phyloP scores from a whole-genome alignment of 2,797 vertebrate species.

The Chloroceryle amazona region DNA sequence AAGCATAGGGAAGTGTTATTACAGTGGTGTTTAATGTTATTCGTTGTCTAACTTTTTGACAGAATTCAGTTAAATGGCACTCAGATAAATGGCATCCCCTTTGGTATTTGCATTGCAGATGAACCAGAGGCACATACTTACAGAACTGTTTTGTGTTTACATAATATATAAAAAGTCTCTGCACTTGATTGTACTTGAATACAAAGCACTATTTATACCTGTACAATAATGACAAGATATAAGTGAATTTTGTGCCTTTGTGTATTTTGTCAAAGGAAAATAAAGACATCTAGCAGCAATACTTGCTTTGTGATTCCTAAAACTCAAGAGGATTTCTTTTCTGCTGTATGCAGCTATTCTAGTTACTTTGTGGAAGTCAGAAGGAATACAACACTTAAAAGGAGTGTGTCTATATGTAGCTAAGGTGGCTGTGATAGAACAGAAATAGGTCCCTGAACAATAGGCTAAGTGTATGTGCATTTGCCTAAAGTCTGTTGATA shows the following conservation, averaged over 20 bases:
- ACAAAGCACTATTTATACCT: constrained; percentile 85
- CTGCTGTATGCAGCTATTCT: not conserved
- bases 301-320: constrained; percentile 69
- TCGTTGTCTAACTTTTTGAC: constrained; percentile 67
- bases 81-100: constrained; percentile 69
- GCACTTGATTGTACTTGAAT: constrained; percentile 87
- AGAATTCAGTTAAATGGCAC: constrained; percentile 69
- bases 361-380: constrained; percentile 4
- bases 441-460: not conserved
- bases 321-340: constrained; percentile 41
- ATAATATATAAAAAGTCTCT: constrained; percentile 82
- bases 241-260: constrained; percentile 81
- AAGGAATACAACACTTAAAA: not conserved
- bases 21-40: constrained; percentile 58
- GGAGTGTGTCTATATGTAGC: not conserved
- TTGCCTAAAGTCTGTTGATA: not conserved
- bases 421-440: not conserved
- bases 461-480: fast-evolving
- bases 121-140: constrained; percentile 75
- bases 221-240: constrained; percentile 79
- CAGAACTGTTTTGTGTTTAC: constrained; percentile 85
- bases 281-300: constrained; percentile 80
- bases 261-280: constrained; percentile 86
- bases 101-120: constrained; percentile 75
- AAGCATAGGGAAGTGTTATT: constrained; percentile 61